Conservation (phyloP, 2,797 vertebrate genomes). For the Rhabdomys pumilio region DNA sequence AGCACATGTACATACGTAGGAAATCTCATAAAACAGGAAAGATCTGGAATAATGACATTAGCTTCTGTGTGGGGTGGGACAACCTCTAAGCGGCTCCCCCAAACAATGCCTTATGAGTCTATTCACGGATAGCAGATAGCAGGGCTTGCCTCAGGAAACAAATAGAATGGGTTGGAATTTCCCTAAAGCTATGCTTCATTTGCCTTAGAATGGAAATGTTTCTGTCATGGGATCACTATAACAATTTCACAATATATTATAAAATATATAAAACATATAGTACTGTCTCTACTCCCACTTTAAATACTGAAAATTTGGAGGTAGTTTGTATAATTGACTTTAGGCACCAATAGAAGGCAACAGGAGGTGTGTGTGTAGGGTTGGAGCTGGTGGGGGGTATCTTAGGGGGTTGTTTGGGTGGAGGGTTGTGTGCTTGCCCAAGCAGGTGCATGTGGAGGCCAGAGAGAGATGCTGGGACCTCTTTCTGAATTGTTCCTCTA, state of each 20-base stretch:
- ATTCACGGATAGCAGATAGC: background rate
- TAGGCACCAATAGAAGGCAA: background rate
- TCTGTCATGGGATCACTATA: background rate
- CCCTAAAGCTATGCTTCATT: conserved; percentile 23
- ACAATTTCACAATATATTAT: conserved; percentile 31
- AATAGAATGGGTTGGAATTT: background rate
- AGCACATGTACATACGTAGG: background rate
- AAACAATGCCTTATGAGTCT: background rate
- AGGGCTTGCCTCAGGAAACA: background rate
- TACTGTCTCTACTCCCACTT: background rate
- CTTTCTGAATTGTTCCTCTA: background rate
- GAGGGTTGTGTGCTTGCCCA: background rate
- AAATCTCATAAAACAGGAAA: background rate
- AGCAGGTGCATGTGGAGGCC: background rate
- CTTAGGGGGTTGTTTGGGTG: too few relatives aligned
- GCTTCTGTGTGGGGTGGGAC: background rate
- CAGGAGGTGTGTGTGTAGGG: background rate
- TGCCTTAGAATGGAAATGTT: background rate
- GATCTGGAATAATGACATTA: background rate
- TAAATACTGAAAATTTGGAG: conserved; percentile 30
- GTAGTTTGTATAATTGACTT: background rate
- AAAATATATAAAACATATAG: background rate
- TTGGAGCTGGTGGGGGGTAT: background rate
- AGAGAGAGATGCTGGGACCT: background rate
- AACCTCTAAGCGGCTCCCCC: background rate